Conservation (phyloP, 2,888 invertebrate species). For the Drepanosiphum platanoidis region DNA sequence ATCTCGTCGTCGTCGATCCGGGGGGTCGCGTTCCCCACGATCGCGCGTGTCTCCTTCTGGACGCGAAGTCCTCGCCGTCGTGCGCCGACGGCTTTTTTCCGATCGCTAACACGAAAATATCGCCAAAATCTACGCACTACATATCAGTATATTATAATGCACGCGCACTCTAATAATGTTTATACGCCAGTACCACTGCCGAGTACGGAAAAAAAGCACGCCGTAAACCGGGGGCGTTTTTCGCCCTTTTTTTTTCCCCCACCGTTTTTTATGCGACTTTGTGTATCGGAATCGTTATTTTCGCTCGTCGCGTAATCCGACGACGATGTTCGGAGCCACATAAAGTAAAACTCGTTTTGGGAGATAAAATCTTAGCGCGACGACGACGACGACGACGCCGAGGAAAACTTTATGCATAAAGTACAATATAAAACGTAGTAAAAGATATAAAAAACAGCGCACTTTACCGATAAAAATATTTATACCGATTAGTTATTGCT, state of each 20-base stretch:
- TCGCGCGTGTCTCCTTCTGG: too few relatives aligned
- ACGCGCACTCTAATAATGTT: neutral
- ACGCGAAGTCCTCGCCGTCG: too few relatives aligned
- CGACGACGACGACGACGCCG: neutral
- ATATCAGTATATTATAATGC: neutral
- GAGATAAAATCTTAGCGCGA: slow-evolving; percentile 37
- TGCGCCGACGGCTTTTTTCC: too few relatives aligned
- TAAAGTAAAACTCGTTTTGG: neutral
- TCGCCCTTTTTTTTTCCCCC: too few relatives aligned
- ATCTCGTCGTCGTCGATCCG: neutral
- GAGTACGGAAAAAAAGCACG: neutral
- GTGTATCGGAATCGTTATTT: slow-evolving; percentile 17
- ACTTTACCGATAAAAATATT: slow-evolving; percentile 26
- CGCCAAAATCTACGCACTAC: too few relatives aligned
- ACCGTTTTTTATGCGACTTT: neutral
- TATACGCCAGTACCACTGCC: neutral
- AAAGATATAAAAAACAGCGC: slow-evolving; percentile 22
- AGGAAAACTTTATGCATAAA: slow-evolving; percentile 16
- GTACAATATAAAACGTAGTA: neutral
- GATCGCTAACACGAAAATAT: too few relatives aligned
- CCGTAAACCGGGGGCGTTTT: neutral
- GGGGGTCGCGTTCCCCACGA: neutral
- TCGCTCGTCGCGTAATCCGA: slow-evolving; percentile 1
- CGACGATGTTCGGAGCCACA: neutral
- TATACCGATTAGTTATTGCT: slow-evolving; percentile 29